These are phyloP conservation scores for Plecturocebus donacophilus DNA, from an alignment of 2,113 vertebrate species.

Conservation along the genomic window DNA sequence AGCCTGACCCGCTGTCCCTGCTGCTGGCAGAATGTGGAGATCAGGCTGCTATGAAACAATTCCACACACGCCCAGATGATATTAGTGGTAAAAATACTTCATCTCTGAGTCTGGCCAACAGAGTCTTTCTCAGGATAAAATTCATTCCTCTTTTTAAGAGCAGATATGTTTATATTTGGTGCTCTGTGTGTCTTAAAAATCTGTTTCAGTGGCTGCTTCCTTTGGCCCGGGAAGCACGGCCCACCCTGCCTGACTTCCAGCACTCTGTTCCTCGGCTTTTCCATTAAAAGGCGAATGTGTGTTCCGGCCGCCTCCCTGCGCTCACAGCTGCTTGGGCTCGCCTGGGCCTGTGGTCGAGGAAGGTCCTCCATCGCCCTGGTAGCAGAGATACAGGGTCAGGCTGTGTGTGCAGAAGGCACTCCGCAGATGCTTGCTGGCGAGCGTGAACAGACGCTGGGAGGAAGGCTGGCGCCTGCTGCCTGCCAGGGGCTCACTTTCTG, in stretches of 20 bases:
- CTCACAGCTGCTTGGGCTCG: not conserved
- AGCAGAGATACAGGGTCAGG: not conserved
- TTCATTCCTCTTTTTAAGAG: not conserved
- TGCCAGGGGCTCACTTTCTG: not conserved
- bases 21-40: accelerated
- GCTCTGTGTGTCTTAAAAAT: not conserved
- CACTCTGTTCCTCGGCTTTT: not conserved
- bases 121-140: constrained; percentile 36
- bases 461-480: accelerated
- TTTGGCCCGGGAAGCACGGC: not conserved
- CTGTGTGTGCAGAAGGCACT: not conserved
- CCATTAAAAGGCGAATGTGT: not conserved
- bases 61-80: not conserved
- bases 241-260: not conserved
- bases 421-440: not conserved
- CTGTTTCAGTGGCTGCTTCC: not conserved
- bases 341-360: not conserved
- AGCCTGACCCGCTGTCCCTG: not conserved
- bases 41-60: not conserved
- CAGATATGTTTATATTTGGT: not conserved
- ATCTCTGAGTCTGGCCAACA: not conserved
- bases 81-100: constrained; percentile 11
- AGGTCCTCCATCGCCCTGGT: not conserved
- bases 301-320: not conserved
- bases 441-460: accelerated